These are phyloP conservation scores for Formica selysi DNA, from an alignment of 1,140 invertebrate species.

Conservation along the genomic window DNA sequence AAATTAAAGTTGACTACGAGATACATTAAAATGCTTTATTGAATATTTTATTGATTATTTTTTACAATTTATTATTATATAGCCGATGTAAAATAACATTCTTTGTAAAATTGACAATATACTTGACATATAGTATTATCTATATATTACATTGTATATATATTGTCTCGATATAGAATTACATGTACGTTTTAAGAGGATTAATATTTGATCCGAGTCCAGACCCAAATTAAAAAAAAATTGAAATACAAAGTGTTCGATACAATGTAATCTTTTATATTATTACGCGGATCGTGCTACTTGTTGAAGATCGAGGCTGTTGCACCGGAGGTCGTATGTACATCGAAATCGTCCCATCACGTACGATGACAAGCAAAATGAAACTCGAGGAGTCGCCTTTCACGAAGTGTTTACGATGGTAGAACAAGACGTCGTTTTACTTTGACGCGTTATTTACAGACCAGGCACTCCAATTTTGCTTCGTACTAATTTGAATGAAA, in stretches of 20 bases:
- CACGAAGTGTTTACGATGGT: constrained; percentile 38
- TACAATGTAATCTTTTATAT: constrained; percentile 6
- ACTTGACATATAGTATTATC: neutral
- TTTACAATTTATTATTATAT: neutral
- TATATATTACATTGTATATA: neutral
- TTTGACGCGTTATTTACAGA: constrained; percentile 68
- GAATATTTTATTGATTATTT: neutral
- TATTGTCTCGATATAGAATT: neutral
- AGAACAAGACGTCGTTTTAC: constrained; percentile 45
- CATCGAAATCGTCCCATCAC: constrained; percentile 18
- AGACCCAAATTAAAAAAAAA: constrained; percentile 8
- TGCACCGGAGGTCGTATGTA: constrained; percentile 14
- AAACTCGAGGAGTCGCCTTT: constrained; percentile 64
- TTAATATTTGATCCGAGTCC: neutral
- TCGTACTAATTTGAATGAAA: constrained; percentile 54
- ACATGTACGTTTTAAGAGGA: neutral
- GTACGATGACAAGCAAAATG: constrained; percentile 51
- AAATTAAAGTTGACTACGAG: neutral
- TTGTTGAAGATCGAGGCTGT: constrained; percentile 45
- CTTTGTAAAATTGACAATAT: neutral
- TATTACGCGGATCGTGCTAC: constrained; percentile 10
- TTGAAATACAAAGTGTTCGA: neutral
- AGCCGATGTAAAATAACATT: neutral
- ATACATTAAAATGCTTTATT: neutral
- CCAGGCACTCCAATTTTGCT: constrained; percentile 22